These are phyloP conservation scores for Apis mellifera DNA, from an alignment of 1,140 invertebrate species.

Conservation along the genomic window Amel_HAv3.1 CM009943.2:3962501-3963000, in stretches of 20 bases:
- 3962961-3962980: not conserved
- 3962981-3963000: not conserved
- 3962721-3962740: conserved; percentile 61
- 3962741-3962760: conserved; percentile 63
- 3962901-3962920: not conserved
- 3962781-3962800: conserved; percentile 64
- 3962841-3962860: conserved; percentile 13
- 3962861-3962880: conserved; percentile 14
- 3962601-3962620: conserved; percentile 80
- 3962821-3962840: conserved; percentile 32
- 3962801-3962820: conserved; percentile 61
- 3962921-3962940: not conserved
- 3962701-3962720: conserved; percentile 67
- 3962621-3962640: conserved; percentile 81
- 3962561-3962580: conserved; percentile 81
- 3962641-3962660: conserved; percentile 82
- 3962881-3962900: not conserved
- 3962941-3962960: no score
- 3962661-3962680: conserved; percentile 79
- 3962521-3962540: conserved; percentile 81
- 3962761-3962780: conserved; percentile 63
- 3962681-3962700: conserved; percentile 78
- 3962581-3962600: conserved; percentile 81
- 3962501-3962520: conserved; percentile 80
- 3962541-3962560: conserved; percentile 82